Conservation (phyloP, 1,140 invertebrate species). For the Oreohelix idahoensis region DNA sequence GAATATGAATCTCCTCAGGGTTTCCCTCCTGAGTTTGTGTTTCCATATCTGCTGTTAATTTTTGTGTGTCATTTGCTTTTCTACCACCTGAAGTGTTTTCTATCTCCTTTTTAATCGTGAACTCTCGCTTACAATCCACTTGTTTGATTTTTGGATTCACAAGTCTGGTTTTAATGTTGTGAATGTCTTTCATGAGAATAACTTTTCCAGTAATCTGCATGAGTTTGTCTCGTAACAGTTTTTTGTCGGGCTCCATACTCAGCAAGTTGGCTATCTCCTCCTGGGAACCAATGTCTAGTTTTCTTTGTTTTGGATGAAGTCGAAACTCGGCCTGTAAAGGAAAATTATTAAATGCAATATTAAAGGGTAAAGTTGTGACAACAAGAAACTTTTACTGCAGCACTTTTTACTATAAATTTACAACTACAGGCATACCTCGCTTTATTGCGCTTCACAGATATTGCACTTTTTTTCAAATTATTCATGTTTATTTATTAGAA, state of each 20-base stretch:
- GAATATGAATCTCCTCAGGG: constrained; percentile 9
- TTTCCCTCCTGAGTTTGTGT: neutral
- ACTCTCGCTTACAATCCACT: neutral
- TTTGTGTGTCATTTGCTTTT: neutral
- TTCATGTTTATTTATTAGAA: no score
- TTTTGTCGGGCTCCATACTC: constrained; percentile 26
- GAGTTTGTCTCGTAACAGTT: constrained; percentile 22
- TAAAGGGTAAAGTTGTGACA: no score
- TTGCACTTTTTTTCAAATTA: no score
- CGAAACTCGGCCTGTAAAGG: constrained; percentile 26
- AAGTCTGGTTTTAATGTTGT: constrained; percentile 36
- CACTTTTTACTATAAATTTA: no score
- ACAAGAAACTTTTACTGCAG: no score
- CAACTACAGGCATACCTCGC: no score
- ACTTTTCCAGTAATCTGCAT: constrained; percentile 38
- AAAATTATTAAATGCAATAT: neutral
- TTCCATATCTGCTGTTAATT: neutral
- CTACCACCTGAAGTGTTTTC: neutral
- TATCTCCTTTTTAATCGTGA: neutral
- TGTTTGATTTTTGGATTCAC: constrained; percentile 6
- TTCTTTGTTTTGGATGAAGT: constrained; percentile 34
- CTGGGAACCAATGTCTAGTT: constrained; percentile 24
- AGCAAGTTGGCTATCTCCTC: constrained; percentile 33
- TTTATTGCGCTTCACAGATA: no score
- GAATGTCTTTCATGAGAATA: constrained; percentile 37